Base-by-base conservation (phyloP, 2,888 invertebrate species). In the Helobdella robusta region DNA sequence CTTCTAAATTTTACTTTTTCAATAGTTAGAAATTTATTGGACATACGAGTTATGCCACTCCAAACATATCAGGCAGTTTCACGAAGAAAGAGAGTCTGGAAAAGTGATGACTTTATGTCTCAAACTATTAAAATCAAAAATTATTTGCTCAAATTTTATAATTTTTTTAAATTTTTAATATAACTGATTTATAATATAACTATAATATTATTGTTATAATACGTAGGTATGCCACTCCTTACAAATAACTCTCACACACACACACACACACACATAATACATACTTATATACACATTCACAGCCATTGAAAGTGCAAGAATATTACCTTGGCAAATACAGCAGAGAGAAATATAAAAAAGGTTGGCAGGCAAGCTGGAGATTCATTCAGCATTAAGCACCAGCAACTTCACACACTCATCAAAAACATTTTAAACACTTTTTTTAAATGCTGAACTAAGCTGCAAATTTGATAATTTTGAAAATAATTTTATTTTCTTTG, bases 41-140 rank as follows among this genome's bases (percentile, higher is more conserved):
- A 91, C 91, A 0, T 95, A 95, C 78, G 93, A 95, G 80, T 85
- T 95, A 35, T 95, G 95, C 74, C 95, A 95, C 79, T 94, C 94
- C 0, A 84, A 85, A 72, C 88, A 87, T 77, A 85, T 97, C 2
- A 84, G 90, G 32, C 97, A 98, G 77, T 98, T 90, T 77, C 95
- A 98, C 78, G 95, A 97, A 77, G 91, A 92, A 73, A 84, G 91
- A 72, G 93, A 92, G 78, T 88, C n/a, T 87, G 89, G 80, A 85
- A 86, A 77, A 84, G 88, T 67, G 4, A 30, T 23, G 28, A 34
- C n/a, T 0, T 34, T 30, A n/a, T n/a, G n/a, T n/a, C n/a, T n/a
- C n/a, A n/a, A n/a, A n/a, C n/a, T n/a, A n/a, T n/a, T n/a, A n/a
- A n/a, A n/a, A n/a, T n/a, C n/a, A n/a, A n/a, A n/a, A n/a, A n/a